Evolutionary conservation across 2,888 invertebrate species (phyloP).

Genomic region (Graphium colonna): DNA sequence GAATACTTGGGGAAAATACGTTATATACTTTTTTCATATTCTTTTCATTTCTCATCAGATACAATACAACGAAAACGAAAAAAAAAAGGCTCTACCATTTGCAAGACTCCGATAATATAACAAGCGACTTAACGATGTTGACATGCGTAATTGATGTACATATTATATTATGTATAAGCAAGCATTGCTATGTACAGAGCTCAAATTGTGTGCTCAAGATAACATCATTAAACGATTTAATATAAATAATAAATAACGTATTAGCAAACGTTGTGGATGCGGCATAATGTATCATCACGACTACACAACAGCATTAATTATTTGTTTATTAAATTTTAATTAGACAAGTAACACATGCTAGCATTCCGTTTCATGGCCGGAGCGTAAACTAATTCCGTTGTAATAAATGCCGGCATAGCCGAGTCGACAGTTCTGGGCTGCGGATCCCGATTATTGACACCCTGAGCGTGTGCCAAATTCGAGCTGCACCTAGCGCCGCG

Average conservation of each 20-base stretch:
- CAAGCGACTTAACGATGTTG: conserved; percentile 2
- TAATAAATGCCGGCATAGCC: conserved; percentile 63
- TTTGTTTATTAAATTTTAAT: conserved; percentile 17
- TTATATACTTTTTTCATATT: no score
- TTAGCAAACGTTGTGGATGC: neutral
- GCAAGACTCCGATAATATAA: conserved; percentile 2
- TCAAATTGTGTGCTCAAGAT: neutral
- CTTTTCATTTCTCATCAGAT: no score
- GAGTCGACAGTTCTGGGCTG: conserved; percentile 71
- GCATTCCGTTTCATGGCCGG: conserved; percentile 53
- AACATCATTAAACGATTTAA: neutral
- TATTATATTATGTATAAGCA: neutral
- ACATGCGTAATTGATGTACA: conserved; percentile 7
- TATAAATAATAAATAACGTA: neutral
- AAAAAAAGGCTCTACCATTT: conserved; percentile 7
- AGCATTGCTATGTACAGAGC: neutral
- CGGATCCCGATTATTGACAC: conserved; percentile 71
- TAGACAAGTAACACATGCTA: conserved; percentile 17
- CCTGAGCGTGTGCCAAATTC: conserved; percentile 58
- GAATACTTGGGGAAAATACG: no score
- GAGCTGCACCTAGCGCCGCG: conserved; percentile 25
- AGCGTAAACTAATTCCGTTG: conserved; percentile 63
- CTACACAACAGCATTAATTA: conserved; percentile 15
- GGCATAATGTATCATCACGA: conserved; percentile 1
- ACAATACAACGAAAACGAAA: no score